Percentiles rank a stretch among this genome's conserved stretches.
Evolutionary conservation across 2,113 vertebrate genomes (phyloP).

Genomic region (Dolichallabes microphthalmus): DNA sequence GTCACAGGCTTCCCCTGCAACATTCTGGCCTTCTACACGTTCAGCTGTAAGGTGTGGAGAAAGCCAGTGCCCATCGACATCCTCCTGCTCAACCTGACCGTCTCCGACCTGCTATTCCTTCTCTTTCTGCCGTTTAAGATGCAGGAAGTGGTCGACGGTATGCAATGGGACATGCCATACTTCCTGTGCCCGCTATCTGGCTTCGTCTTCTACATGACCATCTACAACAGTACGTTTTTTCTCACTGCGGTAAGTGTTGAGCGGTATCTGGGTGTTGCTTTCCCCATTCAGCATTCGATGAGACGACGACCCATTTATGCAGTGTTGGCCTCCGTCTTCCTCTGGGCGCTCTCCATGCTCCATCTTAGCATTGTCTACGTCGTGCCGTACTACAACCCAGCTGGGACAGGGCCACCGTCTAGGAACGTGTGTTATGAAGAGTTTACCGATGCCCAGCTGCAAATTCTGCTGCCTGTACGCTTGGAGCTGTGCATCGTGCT

Average conservation of each 20-base stretch:
- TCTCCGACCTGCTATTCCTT: conserved; percentile 83
- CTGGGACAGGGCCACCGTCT: background rate
- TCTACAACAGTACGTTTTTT: conserved; percentile 86
- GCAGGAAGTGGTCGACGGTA: conserved; percentile 67
- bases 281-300: conserved; percentile 79
- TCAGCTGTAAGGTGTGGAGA: conserved; percentile 73
- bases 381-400: conserved; percentile 61
- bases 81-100: conserved; percentile 84
- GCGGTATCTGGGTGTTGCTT: conserved; percentile 84
- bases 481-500: conserved; percentile 79
- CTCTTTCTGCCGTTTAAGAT: conserved; percentile 87
- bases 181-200: conserved; percentile 75
- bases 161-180: conserved; percentile 72
- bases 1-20: conserved; percentile 81
- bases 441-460: conserved; percentile 70
- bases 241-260: conserved; percentile 84
- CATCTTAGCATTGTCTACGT: conserved; percentile 81
- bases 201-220: conserved; percentile 85
- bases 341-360: conserved; percentile 75
- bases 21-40: conserved; percentile 79
- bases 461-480: conserved; percentile 73
- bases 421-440: conserved; percentile 73
- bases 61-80: conserved; percentile 78
- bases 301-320: conserved; percentile 68
- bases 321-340: conserved; percentile 68